These are phyloP conservation scores for Enteromius treurensis DNA, from an alignment of 2,797 vertebrate genomes.

Conservation along the genomic window DNA sequence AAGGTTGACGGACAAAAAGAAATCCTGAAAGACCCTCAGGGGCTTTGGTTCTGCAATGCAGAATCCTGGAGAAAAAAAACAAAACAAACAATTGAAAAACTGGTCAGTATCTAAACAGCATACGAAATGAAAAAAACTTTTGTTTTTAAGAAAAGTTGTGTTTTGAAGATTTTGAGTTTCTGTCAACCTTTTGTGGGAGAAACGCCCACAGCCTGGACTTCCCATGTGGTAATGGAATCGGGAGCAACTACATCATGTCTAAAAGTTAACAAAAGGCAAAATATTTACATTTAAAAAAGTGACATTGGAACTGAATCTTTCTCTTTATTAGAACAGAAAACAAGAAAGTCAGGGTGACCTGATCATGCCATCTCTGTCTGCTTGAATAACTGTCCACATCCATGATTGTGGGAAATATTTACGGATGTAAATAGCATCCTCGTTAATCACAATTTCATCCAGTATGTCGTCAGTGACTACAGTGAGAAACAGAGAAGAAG, in stretches of 20 bases:
- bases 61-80: slow-evolving; percentile 65
- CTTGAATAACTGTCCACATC: slow-evolving; percentile 69
- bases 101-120: background rate
- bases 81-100: background rate
- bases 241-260: slow-evolving; percentile 60
- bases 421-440: slow-evolving; percentile 62
- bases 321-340: background rate
- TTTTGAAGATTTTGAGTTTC: background rate
- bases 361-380: slow-evolving; percentile 60
- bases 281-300: background rate
- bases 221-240: slow-evolving; percentile 78
- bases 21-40: slow-evolving; percentile 72
- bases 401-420: slow-evolving; percentile 76
- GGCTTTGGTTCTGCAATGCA: slow-evolving; percentile 72
- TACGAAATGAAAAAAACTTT: background rate
- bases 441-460: slow-evolving; percentile 64
- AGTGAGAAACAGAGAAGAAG: background rate
- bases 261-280: slow-evolving; percentile 7
- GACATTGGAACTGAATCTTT: background rate
- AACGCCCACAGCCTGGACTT: slow-evolving; percentile 74
- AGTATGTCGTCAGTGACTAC: slow-evolving; percentile 24
- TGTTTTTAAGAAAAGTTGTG: background rate
- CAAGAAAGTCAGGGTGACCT: slow-evolving; percentile 58
- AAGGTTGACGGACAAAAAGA: slow-evolving; percentile 74
- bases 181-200: slow-evolving; percentile 69